Percentiles rank a stretch among this genome's conserved stretches.
Evolutionary conservation across 2,797 vertebrate genomes (phyloP).

Genomic region (Todus mexicanus): DNA sequence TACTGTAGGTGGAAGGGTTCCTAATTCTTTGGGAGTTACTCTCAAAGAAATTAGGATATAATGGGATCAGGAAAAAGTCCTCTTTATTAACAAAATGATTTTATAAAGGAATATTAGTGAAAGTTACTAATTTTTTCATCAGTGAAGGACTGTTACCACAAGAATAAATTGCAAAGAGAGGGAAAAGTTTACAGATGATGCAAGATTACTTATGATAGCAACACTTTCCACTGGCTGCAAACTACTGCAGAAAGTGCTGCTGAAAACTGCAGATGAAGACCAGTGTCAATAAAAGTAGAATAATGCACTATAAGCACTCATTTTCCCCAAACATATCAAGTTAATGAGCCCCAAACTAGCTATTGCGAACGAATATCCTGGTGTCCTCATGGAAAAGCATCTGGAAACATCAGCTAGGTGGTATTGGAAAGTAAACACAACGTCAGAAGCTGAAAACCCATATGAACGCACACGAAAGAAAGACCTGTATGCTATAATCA

Average conservation of each 20-base stretch:
- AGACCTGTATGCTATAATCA: neutral
- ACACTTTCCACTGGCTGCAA: neutral
- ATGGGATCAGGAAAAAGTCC: neutral
- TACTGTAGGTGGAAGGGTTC: neutral
- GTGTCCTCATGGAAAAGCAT: neutral
- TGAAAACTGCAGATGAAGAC: neutral
- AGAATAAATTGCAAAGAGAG: neutral
- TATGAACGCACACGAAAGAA: neutral
- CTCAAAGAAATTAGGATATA: neutral
- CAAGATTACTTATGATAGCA: constrained; percentile 14
- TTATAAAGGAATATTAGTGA: neutral
- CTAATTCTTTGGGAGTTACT: neutral
- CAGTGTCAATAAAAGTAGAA: neutral
- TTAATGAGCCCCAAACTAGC: neutral
- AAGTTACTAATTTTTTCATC: neutral
- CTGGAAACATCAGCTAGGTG: neutral
- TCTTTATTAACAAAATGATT: neutral
- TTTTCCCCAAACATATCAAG: neutral
- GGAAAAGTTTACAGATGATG: constrained; percentile 18
- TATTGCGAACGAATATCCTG: neutral
- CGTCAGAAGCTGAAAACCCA: neutral
- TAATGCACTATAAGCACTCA: neutral
- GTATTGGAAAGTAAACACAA: neutral
- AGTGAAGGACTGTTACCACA: neutral
- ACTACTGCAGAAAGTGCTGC: neutral